phyloP scores from a whole-genome alignment of 2,113 vertebrate species.

The Xiphias gladius region DNA sequence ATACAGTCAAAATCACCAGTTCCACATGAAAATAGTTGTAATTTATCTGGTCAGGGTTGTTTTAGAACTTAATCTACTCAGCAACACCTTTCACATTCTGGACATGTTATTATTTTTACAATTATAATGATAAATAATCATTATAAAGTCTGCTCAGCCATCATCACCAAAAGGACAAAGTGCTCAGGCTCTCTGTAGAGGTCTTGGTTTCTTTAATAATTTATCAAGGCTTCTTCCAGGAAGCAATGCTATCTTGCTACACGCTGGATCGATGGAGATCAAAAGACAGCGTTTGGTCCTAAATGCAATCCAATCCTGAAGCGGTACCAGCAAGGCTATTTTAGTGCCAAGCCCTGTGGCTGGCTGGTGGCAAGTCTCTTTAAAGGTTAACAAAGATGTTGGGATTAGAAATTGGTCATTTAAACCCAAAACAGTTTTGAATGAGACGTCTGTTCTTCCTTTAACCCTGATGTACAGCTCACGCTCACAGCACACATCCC shows the following conservation, averaged over 20 bases:
- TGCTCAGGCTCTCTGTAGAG: constrained; percentile 59
- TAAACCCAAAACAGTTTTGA: constrained; percentile 32
- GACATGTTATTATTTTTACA: constrained; percentile 12
- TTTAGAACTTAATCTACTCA: neutral
- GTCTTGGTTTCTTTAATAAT: constrained; percentile 78
- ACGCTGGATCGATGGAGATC: constrained; percentile 81
- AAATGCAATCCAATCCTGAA: constrained; percentile 71
- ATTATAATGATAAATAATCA: neutral
- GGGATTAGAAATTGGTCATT: constrained; percentile 29
- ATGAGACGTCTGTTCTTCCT: neutral
- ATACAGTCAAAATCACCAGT: neutral
- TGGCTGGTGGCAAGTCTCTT: constrained; percentile 14
- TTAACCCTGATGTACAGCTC: constrained; percentile 2
- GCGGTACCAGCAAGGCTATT: constrained; percentile 63
- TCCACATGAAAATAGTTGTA: neutral
- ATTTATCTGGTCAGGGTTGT: neutral
- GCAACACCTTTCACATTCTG: constrained; percentile 15
- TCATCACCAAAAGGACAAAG: constrained; percentile 43
- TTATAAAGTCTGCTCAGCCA: constrained; percentile 17
- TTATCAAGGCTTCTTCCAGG: constrained; percentile 73
- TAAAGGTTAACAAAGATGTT: constrained; percentile 58
- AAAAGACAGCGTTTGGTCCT: constrained; percentile 77
- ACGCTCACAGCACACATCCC: neutral
- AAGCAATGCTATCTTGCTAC: constrained; percentile 68
- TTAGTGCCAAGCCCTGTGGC: constrained; percentile 56